Percentiles rank a stretch among this genome's conserved stretches.
phyloP scores from a whole-genome alignment of 2,888 invertebrate species.

The Cenopis cana region DNA sequence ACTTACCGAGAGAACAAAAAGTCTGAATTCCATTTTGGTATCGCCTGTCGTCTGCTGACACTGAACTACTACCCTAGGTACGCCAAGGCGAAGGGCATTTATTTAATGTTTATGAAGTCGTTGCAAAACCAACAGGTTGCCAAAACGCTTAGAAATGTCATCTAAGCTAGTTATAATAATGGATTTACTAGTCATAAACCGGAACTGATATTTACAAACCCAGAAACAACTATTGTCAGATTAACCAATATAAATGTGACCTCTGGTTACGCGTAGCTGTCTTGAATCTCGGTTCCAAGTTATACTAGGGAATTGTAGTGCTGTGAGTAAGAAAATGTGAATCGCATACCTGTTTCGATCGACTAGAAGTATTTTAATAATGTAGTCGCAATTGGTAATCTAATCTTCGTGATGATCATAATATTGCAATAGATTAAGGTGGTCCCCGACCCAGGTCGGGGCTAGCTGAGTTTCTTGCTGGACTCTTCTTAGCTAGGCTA shows the following conservation, averaged over 20 bases:
- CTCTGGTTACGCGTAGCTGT: background rate
- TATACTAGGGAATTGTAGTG: background rate
- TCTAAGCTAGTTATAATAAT: constrained; percentile 33
- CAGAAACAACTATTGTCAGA: background rate
- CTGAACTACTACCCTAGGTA: constrained; percentile 18
- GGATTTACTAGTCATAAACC: constrained; percentile 13
- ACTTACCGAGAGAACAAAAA: constrained; percentile 63
- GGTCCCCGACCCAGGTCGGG: too few relatives aligned
- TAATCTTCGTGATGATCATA: constrained; percentile 19
- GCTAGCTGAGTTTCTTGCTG: too few relatives aligned
- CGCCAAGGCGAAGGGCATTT: constrained; percentile 40
- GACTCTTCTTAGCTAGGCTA: too few relatives aligned
- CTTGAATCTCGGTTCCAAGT: background rate
- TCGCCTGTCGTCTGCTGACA: constrained; percentile 13
- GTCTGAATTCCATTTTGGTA: constrained; percentile 57
- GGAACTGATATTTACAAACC: background rate
- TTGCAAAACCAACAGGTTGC: constrained; percentile 46
- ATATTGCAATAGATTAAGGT: constrained; percentile 6
- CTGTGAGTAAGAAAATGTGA: background rate
- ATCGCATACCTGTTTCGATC: constrained; percentile 7
- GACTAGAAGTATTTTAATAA: constrained; percentile 17
- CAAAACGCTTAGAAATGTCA: constrained; percentile 26
- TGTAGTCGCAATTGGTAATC: constrained; percentile 9
- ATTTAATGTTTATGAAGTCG: constrained; percentile 14
- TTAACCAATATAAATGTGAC: background rate